Percentiles rank a stretch among this genome's conserved stretches.
phyloP scores from a whole-genome alignment of 2,888 invertebrate species.

The Minunthozetes semirufus region DNA sequence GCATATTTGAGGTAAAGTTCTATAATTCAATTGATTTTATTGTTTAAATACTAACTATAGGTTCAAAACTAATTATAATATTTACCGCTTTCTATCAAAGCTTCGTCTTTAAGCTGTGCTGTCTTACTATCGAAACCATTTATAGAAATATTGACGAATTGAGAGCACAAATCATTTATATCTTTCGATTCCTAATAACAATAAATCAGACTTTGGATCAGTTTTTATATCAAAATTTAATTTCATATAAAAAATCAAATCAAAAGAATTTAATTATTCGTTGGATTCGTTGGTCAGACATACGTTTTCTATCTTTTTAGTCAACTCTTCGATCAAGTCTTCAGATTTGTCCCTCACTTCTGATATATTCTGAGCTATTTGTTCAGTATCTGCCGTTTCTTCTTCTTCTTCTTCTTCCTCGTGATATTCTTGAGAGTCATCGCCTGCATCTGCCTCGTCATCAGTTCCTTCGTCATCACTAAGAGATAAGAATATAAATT shows the following conservation, averaged over 20 bases:
- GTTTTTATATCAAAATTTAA: neutral
- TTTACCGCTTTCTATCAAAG: slow-evolving; percentile 12
- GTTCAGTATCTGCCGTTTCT: slow-evolving; percentile 1
- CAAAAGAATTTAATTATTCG: neutral
- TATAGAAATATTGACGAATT: slow-evolving; percentile 23
- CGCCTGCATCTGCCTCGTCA: slow-evolving; percentile 37
- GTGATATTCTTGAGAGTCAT: slow-evolving; percentile 38
- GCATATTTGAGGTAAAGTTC: neutral
- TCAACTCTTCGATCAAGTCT: slow-evolving; percentile 5
- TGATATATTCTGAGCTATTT: neutral
- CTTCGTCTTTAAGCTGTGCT: neutral
- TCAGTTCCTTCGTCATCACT: slow-evolving; percentile 53
- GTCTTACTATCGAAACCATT: slow-evolving; percentile 15
- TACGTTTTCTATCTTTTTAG: slow-evolving; percentile 29
- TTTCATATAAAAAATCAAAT: neutral
- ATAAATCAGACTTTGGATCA: neutral
- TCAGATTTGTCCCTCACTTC: neutral
- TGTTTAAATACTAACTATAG: too few relatives aligned
- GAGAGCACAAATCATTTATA: slow-evolving; percentile 29
- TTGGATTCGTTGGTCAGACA: neutral
- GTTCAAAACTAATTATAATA: neutral
- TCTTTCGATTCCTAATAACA: neutral
- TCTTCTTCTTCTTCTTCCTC: slow-evolving; percentile 28
- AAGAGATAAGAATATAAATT: slow-evolving; percentile 26
- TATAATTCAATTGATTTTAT: slow-evolving; percentile 6